Conservation (phyloP, 2,888 invertebrate species). For the Phyllotreta striolata region DNA sequence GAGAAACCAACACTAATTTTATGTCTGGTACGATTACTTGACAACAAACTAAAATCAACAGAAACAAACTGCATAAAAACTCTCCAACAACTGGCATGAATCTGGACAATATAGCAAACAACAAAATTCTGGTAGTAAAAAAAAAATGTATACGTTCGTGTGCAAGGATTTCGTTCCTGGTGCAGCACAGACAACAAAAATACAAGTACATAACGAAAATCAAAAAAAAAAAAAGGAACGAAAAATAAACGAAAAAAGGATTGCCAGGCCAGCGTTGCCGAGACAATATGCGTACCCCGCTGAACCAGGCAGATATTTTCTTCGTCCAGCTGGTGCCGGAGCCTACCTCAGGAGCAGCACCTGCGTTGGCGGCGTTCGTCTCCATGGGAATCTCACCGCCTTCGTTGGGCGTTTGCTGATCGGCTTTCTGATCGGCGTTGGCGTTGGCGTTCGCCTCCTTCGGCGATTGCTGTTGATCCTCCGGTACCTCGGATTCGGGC, state of each 20-base stretch:
- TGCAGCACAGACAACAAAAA: neutral
- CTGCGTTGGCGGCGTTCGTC: conserved; percentile 48
- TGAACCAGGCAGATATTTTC: conserved; percentile 63
- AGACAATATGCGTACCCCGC: conserved; percentile 62
- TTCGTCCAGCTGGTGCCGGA: conserved; percentile 62
- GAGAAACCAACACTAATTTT: too few relatives aligned
- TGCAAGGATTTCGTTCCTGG: too few relatives aligned
- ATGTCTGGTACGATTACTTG: too few relatives aligned
- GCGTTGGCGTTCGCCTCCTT: conserved; percentile 21
- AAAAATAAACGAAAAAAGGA: conserved; percentile 45
- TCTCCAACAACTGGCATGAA: too few relatives aligned
- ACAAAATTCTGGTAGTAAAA: too few relatives aligned
- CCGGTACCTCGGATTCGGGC: conserved; percentile 48
- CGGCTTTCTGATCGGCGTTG: conserved; percentile 11
- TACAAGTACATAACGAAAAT: conserved; percentile 19
- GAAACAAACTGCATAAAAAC: too few relatives aligned
- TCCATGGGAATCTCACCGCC: conserved; percentile 60
- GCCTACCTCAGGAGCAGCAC: conserved; percentile 61
- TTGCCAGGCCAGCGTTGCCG: conserved; percentile 54
- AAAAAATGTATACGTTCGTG: too few relatives aligned
- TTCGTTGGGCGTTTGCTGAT: conserved; percentile 54
- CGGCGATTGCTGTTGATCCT: conserved; percentile 47
- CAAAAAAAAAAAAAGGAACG: conserved; percentile 42
- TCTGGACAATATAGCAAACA: too few relatives aligned
- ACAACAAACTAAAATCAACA: too few relatives aligned